A percentile compares a stretch with the other conserved stretches of the same genome.
These are phyloP conservation scores for Drosophila tani DNA, from an alignment of 1,140 invertebrate species.

Conservation along the genomic window DNA sequence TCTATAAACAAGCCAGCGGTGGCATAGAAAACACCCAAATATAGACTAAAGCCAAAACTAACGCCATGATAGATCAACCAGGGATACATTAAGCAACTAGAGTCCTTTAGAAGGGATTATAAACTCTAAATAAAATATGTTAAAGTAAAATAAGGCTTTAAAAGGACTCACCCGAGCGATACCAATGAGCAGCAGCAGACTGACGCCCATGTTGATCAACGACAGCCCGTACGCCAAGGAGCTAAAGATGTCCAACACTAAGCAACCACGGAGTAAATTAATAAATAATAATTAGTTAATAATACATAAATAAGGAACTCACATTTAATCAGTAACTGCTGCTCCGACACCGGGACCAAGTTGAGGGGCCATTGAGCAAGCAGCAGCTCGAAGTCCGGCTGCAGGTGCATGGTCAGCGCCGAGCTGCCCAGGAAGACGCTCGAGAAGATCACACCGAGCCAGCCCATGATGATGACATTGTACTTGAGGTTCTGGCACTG, in stretches of 20 bases:
- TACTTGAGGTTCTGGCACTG: slow-evolving; percentile 78
- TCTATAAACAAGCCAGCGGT: slow-evolving; percentile 71
- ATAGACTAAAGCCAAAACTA: slow-evolving; percentile 63
- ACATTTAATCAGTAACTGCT: slow-evolving; percentile 65
- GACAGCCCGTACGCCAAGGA: slow-evolving; percentile 67
- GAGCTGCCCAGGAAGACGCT: slow-evolving; percentile 60
- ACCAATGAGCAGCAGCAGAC: slow-evolving; percentile 68
- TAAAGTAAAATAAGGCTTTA: too few relatives aligned
- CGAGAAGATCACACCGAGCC: slow-evolving; percentile 72
- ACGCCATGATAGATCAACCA: slow-evolving; percentile 75
- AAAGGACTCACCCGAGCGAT: slow-evolving; percentile 58
- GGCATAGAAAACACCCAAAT: slow-evolving; percentile 69
- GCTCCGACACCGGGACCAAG: slow-evolving; percentile 39
- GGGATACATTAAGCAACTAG: slow-evolving; percentile 68
- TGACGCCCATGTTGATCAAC: slow-evolving; percentile 70
- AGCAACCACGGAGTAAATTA: too few relatives aligned
- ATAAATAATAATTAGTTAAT: too few relatives aligned
- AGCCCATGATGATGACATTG: slow-evolving; percentile 72
- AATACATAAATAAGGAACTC: slow-evolving; percentile 9
- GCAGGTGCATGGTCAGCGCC: slow-evolving; percentile 57
- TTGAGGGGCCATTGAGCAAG: slow-evolving; percentile 49
- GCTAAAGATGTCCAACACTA: slow-evolving; percentile 67
- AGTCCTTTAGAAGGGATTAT: slow-evolving; percentile 33
- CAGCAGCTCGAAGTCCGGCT: slow-evolving; percentile 53
- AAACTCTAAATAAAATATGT: neutral